Evolutionary conservation across 1,140 invertebrate species (phyloP).

Genomic region (Polypedilum vanderplanki): DNA sequence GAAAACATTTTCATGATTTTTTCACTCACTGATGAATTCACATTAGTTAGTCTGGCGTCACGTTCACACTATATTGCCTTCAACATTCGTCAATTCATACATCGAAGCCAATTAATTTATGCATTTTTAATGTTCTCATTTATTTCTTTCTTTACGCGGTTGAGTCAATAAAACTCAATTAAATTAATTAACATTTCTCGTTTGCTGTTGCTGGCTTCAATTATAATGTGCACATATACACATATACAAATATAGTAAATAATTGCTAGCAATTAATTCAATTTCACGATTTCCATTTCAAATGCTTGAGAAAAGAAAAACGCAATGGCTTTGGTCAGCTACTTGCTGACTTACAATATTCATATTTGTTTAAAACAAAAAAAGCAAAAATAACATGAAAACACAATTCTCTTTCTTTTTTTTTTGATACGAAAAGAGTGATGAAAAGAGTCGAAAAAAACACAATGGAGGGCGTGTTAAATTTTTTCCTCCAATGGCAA

Average conservation of each 20-base stretch:
- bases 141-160: conserved; percentile 8
- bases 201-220: background rate
- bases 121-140: conserved; percentile 15
- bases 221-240: background rate
- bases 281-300: conserved; percentile 26
- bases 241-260: background rate
- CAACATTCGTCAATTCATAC: background rate
- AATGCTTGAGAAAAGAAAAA: conserved; percentile 22
- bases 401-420: conserved; percentile 3
- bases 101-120: conserved; percentile 21
- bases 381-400: background rate
- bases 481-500: conserved; percentile 2
- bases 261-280: conserved; percentile 24
- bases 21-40: background rate
- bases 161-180: conserved; percentile 25
- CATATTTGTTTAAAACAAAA: background rate
- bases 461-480: background rate
- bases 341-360: background rate
- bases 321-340: conserved; percentile 6
- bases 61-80: background rate
- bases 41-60: conserved; percentile 14
- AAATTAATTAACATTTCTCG: conserved; percentile 17
- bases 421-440: conserved; percentile 25
- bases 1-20: background rate
- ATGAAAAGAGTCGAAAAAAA: conserved; percentile 1